Conservation (phyloP, 1,140 invertebrate genomes). For the Galleria mellonella region DNA sequence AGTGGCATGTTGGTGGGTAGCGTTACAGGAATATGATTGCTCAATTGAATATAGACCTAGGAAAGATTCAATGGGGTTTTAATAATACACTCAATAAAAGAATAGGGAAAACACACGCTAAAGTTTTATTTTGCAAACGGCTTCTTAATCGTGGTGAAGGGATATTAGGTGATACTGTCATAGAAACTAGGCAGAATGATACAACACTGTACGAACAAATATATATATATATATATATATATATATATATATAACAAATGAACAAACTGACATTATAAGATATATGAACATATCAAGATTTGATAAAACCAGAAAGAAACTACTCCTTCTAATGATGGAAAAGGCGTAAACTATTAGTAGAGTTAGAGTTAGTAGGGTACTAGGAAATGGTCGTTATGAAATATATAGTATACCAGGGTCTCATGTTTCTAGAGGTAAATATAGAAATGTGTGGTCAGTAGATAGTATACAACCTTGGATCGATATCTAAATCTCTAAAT, state of each 20-base stretch:
- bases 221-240: no score
- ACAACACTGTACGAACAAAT: no score
- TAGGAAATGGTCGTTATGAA: conserved; percentile 24
- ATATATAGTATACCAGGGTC: background rate
- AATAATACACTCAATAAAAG: conserved; percentile 12
- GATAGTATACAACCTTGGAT: background rate
- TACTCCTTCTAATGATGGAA: conserved; percentile 8
- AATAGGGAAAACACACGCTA: conserved; percentile 3
- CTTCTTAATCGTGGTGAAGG: background rate
- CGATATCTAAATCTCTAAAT: no score
- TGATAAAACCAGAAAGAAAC: conserved; percentile 7
- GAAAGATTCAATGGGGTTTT: conserved; percentile 5
- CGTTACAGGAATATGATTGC: conserved; percentile 26
- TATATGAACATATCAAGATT: background rate
- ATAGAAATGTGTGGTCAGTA: background rate
- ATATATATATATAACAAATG: no score
- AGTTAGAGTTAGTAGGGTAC: no score
- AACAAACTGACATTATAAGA: background rate
- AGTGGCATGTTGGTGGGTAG: conserved; percentile 28
- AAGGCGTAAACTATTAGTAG: conserved; percentile 23
- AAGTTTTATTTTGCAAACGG: conserved; percentile 5
- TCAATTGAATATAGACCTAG: conserved; percentile 18
- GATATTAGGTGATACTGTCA: background rate
- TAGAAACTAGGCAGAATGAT: background rate
- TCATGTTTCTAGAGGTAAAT: background rate